Percentiles rank a stretch among this genome's conserved stretches.
Evolutionary conservation across 2,888 invertebrate genomes (phyloP).

Genomic region (Xestia c-nigrum): DNA sequence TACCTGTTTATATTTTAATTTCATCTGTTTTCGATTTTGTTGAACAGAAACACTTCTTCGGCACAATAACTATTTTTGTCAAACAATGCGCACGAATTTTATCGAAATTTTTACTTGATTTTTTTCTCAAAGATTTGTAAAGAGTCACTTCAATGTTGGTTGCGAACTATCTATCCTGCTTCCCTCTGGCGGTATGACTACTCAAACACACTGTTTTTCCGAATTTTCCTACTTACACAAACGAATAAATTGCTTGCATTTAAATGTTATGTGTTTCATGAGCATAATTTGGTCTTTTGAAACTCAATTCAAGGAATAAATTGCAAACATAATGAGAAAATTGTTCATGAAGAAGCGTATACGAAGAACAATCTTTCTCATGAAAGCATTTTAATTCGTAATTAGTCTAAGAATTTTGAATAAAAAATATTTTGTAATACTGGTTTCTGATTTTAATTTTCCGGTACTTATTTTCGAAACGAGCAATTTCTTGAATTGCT

Average conservation of each 20-base stretch:
- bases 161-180: constrained; percentile 83
- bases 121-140: constrained; percentile 68
- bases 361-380: neutral
- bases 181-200: constrained; percentile 75
- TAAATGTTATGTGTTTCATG: constrained; percentile 78
- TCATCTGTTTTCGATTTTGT: neutral
- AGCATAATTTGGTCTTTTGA: constrained; percentile 72
- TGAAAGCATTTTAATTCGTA: neutral
- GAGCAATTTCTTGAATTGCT: neutral
- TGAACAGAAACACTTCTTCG: neutral
- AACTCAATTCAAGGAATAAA: neutral
- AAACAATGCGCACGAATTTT: constrained; percentile 52
- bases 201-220: constrained; percentile 77
- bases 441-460: neutral
- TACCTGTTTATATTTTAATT: neutral
- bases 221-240: constrained; percentile 75
- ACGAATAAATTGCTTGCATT: constrained; percentile 83
- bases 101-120: constrained; percentile 37
- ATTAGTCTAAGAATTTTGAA: neutral
- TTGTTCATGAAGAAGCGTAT: neutral
- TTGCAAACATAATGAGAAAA: neutral
- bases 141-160: constrained; percentile 79
- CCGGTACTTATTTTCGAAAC: neutral
- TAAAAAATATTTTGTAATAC: neutral
- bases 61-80: constrained; percentile 48